phyloP scores from a whole-genome alignment of 2,888 invertebrate genomes.

The Cantharis nigra region DNA sequence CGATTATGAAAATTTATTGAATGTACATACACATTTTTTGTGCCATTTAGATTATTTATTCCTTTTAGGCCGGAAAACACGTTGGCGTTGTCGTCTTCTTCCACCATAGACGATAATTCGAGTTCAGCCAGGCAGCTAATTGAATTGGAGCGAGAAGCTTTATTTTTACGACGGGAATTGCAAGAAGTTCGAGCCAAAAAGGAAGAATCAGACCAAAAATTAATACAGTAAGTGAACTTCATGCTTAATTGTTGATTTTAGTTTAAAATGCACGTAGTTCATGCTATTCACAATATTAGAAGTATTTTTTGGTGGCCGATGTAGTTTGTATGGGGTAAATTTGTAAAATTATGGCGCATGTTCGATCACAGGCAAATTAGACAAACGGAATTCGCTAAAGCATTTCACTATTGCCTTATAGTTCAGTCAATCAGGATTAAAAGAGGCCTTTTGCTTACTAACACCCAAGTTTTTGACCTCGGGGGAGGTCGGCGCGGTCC shows the following conservation, averaged over 20 bases:
- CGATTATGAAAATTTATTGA: background rate
- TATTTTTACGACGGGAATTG: constrained; percentile 60
- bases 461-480: no score
- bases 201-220: constrained; percentile 62
- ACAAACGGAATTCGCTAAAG: no score
- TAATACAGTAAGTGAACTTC: constrained; percentile 59
- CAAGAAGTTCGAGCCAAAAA: constrained; percentile 63
- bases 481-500: no score
- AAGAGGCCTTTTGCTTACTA: no score
- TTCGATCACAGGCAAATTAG: background rate
- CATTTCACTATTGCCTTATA: no score
- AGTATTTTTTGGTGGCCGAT: background rate
- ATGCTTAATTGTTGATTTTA: background rate
- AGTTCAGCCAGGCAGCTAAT: constrained; percentile 53
- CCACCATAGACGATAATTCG: constrained; percentile 36
- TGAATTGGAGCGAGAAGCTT: constrained; percentile 59
- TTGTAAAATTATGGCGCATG: background rate
- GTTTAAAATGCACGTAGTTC: background rate
- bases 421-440: no score
- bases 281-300: background rate
- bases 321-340: background rate
- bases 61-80: constrained; percentile 41
- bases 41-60: background rate
- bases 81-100: constrained; percentile 34
- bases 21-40: background rate